A percentile compares a stretch with the other conserved stretches of the same genome.
Evolutionary conservation across 2,113 vertebrate species (phyloP).

Genomic region (Platanista minor): DNA sequence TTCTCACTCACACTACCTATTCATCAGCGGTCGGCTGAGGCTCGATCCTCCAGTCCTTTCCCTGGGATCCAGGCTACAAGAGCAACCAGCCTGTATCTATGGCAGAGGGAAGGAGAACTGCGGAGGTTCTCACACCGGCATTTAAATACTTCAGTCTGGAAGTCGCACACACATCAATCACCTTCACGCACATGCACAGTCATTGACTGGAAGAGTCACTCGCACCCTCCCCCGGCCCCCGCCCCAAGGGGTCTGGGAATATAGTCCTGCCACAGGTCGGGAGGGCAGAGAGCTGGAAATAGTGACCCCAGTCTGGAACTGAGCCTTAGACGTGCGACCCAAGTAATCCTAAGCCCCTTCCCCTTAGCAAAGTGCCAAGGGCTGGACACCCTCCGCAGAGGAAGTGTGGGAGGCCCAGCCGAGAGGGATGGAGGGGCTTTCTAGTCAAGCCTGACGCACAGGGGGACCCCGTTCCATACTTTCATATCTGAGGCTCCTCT

Average conservation of each 20-base stretch:
- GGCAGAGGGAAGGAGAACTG: background rate
- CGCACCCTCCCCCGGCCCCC: background rate
- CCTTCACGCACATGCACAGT: background rate
- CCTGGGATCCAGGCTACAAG: background rate
- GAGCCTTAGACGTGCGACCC: background rate
- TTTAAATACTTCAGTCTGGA: background rate
- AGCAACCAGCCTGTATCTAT: background rate
- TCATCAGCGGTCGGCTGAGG: background rate
- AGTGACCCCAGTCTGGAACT: background rate
- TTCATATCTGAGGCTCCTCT: background rate
- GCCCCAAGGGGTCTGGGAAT: background rate
- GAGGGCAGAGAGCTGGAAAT: background rate
- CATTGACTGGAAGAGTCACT: background rate
- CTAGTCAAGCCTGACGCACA: background rate
- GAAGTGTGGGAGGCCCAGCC: background rate
- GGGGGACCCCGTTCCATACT: background rate
- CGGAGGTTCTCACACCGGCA: background rate
- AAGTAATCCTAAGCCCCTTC: background rate
- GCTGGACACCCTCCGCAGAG: background rate
- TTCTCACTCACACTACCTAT: background rate
- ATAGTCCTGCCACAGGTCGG: background rate
- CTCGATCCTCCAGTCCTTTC: background rate
- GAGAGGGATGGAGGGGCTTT: background rate
- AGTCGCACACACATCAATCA: background rate
- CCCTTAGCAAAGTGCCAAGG: background rate